Base-by-base conservation (phyloP, 2,888 invertebrate genomes). In the Lithodes maja region DNA sequence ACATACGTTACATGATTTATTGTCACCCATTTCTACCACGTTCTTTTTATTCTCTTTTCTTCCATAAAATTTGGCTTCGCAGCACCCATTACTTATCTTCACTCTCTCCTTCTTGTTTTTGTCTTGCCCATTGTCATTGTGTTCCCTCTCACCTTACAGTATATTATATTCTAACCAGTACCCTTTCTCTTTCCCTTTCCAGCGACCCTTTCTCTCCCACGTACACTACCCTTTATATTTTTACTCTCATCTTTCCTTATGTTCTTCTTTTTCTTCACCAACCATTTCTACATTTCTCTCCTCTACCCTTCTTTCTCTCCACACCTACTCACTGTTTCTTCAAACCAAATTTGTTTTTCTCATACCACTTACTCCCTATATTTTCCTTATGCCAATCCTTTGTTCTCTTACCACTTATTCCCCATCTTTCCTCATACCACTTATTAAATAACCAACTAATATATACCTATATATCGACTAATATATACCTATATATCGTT, bases 221-320 rank as follows among this genome's bases (percentile, higher is more conserved):
- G 81, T 52, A 5, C 78, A 15, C 54, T 53, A 50, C 53, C 53
- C 53, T 74, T 17, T 17, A 7, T 74, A n/a, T 74, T n/a, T 74
- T 74, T 15, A 74, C 83, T 33, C 85, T 79, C 85, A 77, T 55
- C n/a, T n/a, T 83, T 2, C 71, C 9, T 83, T n/a, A 15, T 50
- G 15, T 9, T 69, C 5, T 49, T 50, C 52, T 5, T 83, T 2
- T 68, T n/a, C 33, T 5, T 69, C 9, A 15, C n/a, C 55, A 2
- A 33, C 12, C 53, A 5, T 53, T 3, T n/a, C 12, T 81, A 5
- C 61, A 3, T 55, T 83, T 2, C 54, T 5, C 7, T 15, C 49
- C 9, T n/a, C n/a, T 49, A 2, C 54, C 5, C n/a, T 50, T 69
- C 3, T 68, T n/a, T 61, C 2, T 61, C 2, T 83, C 15, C 55